Evolutionary conservation across 2,113 vertebrate species (phyloP).

Genomic region (Chaetura pelagica): DNA sequence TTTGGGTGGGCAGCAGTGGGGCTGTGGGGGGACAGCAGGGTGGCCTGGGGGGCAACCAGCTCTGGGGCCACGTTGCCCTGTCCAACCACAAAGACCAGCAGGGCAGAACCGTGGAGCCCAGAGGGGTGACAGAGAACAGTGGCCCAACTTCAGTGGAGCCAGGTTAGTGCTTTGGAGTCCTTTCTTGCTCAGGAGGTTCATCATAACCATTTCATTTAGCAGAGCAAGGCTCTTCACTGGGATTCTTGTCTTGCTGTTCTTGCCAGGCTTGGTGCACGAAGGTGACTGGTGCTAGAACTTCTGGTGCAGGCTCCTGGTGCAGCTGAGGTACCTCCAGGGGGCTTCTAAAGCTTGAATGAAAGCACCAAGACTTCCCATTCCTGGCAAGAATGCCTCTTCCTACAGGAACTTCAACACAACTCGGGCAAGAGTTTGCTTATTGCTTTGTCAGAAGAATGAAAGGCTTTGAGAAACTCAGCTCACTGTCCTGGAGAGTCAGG

Average conservation of each 20-base stretch:
- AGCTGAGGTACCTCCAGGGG: neutral
- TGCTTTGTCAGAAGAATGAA: neutral
- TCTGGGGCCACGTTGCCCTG: neutral
- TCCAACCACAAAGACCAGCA: no score
- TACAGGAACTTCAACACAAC: neutral
- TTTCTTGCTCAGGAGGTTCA: neutral
- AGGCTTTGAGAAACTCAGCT: neutral
- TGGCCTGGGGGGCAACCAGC: neutral
- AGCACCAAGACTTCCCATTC: neutral
- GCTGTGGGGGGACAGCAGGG: neutral
- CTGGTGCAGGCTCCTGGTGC: neutral
- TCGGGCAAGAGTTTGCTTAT: neutral
- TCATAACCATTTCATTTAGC: neutral
- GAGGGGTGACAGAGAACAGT: neutral
- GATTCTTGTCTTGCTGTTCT: neutral
- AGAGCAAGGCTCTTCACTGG: neutral
- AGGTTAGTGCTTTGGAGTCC: neutral
- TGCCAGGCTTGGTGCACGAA: neutral
- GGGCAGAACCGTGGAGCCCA: neutral
- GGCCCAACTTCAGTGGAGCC: neutral
- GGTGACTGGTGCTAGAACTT: neutral
- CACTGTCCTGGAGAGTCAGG: neutral
- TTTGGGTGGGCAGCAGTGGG: no score
- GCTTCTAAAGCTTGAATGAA: neutral
- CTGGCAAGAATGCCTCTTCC: neutral